Percentiles rank a stretch among this genome's conserved stretches.
These are phyloP conservation scores for Adoxophyes honmai DNA, from an alignment of 1,140 invertebrate species.

Conservation along the genomic window DNA sequence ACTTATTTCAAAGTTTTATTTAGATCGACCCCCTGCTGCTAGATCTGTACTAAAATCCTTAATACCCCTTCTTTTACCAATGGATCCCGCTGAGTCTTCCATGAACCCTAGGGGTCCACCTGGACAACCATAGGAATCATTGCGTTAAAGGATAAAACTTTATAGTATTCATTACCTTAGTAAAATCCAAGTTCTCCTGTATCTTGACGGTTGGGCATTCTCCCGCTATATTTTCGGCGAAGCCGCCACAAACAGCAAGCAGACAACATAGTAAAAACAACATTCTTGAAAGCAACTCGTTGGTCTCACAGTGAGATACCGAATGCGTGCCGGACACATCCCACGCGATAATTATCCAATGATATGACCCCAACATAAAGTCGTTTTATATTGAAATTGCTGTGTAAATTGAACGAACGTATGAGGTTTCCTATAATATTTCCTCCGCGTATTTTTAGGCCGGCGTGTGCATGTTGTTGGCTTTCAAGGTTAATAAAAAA, in stretches of 20 bases:
- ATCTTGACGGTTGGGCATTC: conserved; percentile 36
- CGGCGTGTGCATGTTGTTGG: conserved; percentile 13
- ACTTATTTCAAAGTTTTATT: no score
- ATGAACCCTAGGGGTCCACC: no score
- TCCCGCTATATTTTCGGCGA: conserved; percentile 52
- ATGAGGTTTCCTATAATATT: conserved; percentile 16
- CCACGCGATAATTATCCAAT: conserved; percentile 63
- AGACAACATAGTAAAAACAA: conserved; percentile 28
- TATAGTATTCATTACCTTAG: conserved; percentile 24
- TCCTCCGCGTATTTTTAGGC: conserved; percentile 24
- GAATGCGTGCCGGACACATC: conserved; percentile 35
- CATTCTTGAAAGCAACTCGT: conserved; percentile 32
- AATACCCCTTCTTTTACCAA: no score
- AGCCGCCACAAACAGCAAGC: conserved; percentile 16
- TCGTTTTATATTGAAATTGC: conserved; percentile 38
- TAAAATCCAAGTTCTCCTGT: conserved; percentile 37
- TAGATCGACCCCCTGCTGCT: no score
- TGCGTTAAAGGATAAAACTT: no score
- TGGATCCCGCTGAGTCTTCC: no score
- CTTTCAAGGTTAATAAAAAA: neutral
- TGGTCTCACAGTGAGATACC: conserved; percentile 24
- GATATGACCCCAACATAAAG: conserved; percentile 37
- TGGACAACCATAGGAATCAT: no score
- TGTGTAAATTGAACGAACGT: conserved; percentile 26
- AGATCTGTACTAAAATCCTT: no score